Percentiles rank a stretch among this genome's conserved stretches.
These are phyloP conservation scores for Hemitrygon akajei DNA, from an alignment of 2,797 vertebrate species.

Conservation along the genomic window DNA sequence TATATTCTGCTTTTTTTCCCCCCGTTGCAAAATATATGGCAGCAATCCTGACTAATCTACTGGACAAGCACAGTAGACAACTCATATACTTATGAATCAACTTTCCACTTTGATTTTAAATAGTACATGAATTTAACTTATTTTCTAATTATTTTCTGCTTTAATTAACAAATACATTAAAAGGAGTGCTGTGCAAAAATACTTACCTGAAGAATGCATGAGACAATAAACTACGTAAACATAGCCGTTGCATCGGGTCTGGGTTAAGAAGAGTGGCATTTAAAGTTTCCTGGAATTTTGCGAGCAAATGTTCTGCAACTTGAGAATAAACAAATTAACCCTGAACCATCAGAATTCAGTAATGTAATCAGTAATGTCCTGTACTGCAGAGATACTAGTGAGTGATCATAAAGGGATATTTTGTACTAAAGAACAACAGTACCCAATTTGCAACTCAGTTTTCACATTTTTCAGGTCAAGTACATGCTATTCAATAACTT, in stretches of 20 bases:
- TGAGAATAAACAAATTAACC: neutral
- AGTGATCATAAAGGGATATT: neutral
- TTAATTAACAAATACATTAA: neutral
- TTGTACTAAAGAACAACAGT: neutral
- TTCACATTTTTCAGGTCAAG: neutral
- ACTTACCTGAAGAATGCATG: constrained; percentile 88
- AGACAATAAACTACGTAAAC: constrained; percentile 71
- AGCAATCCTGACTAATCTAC: neutral
- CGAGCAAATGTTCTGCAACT: constrained; percentile 38
- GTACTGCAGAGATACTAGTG: too few species aligned
- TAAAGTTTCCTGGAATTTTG: constrained; percentile 73
- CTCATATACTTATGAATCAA: neutral
- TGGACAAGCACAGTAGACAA: neutral
- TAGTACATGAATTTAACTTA: neutral
- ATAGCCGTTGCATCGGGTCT: constrained; percentile 65
- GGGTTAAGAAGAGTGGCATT: constrained; percentile 68
- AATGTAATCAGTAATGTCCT: neutral
- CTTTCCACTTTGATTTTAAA: neutral
- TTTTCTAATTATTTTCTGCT: constrained; percentile 8
- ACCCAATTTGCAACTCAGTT: neutral
- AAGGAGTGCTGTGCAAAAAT: neutral
- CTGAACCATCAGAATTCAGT: neutral
- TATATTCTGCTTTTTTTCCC: neutral
- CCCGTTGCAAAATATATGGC: neutral
- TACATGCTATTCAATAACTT: neutral